Conservation (phyloP, 2,888 invertebrate genomes). For the Bembecia ichneumoniformis region DNA sequence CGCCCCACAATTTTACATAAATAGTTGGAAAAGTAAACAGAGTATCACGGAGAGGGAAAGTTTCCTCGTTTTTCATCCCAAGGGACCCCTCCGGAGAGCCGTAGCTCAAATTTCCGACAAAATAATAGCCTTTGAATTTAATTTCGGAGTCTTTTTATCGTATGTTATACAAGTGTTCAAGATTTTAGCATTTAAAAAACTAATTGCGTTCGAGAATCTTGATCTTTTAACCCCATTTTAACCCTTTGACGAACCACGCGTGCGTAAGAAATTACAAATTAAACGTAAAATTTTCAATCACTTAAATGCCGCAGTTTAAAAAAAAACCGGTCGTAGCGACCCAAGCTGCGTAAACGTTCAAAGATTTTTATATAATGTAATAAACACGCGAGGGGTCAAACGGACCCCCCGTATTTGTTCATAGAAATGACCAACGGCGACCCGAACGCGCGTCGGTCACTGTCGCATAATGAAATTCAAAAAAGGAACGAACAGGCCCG, state of each 20-base stretch:
- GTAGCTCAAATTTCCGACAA: slow-evolving; percentile 51
- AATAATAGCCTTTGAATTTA: slow-evolving; percentile 49
- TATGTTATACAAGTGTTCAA: not conserved
- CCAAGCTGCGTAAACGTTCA: slow-evolving; percentile 66
- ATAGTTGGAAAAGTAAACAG: slow-evolving; percentile 63
- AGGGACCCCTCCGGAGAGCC: slow-evolving; percentile 36
- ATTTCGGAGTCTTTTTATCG: slow-evolving; percentile 25
- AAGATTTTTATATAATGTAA: slow-evolving; percentile 57
- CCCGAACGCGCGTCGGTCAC: slow-evolving; percentile 60
- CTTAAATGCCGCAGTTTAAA: slow-evolving; percentile 23
- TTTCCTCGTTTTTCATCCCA: slow-evolving; percentile 60
- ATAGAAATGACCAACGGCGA: slow-evolving; percentile 50
- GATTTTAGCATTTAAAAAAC: too few relatives aligned
- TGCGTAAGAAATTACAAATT: slow-evolving; percentile 61
- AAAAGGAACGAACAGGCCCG: slow-evolving; percentile 61
- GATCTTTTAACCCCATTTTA: slow-evolving; percentile 43
- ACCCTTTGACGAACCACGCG: slow-evolving; percentile 56
- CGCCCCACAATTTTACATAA: slow-evolving; percentile 45
- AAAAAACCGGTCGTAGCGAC: slow-evolving; percentile 38
- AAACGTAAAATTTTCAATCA: slow-evolving; percentile 66
- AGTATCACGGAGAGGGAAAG: slow-evolving; percentile 51
- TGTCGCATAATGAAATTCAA: slow-evolving; percentile 57
- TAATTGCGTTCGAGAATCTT: slow-evolving; percentile 16
- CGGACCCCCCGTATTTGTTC: slow-evolving; percentile 24
- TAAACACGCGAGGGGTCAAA: slow-evolving; percentile 49